A percentile compares a stretch with the other conserved stretches of the same genome.
These are phyloP conservation scores for Sebastes minor DNA, from an alignment of 2,797 vertebrate species.

Conservation along the genomic window DNA sequence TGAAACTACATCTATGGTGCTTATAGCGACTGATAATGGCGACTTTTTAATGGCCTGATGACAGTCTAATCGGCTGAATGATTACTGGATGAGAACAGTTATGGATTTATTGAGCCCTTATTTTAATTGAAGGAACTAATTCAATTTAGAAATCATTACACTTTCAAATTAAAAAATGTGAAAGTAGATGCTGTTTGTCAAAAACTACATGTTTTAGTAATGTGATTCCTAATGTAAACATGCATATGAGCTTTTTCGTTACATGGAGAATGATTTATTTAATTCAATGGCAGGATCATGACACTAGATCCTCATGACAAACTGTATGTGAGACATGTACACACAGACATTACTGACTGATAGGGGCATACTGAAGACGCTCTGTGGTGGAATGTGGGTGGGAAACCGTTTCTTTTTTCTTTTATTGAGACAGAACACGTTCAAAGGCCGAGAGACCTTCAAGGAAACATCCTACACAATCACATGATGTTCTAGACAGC, in stretches of 20 bases:
- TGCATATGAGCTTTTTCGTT: background rate
- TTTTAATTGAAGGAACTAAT: background rate
- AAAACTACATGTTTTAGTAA: background rate
- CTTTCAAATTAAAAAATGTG: background rate
- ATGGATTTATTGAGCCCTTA: background rate
- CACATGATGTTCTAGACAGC: background rate
- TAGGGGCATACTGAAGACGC: background rate
- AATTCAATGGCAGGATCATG: background rate
- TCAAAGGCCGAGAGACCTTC: background rate
- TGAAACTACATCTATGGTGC: no score
- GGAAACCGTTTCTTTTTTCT: background rate
- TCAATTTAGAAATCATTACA: background rate
- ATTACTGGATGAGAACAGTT: background rate
- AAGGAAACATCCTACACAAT: background rate
- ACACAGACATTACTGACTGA: background rate
- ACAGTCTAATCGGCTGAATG: no score
- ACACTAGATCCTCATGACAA: background rate
- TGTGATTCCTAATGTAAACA: background rate
- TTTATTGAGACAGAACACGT: background rate
- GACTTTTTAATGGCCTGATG: no score
- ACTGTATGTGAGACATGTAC: background rate
- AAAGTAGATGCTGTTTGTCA: background rate
- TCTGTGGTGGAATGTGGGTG: background rate
- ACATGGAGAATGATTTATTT: background rate
- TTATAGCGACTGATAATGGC: no score